These are phyloP conservation scores for Lethrus apterus DNA, from an alignment of 1,140 invertebrate genomes.

Conservation along the genomic window DNA sequence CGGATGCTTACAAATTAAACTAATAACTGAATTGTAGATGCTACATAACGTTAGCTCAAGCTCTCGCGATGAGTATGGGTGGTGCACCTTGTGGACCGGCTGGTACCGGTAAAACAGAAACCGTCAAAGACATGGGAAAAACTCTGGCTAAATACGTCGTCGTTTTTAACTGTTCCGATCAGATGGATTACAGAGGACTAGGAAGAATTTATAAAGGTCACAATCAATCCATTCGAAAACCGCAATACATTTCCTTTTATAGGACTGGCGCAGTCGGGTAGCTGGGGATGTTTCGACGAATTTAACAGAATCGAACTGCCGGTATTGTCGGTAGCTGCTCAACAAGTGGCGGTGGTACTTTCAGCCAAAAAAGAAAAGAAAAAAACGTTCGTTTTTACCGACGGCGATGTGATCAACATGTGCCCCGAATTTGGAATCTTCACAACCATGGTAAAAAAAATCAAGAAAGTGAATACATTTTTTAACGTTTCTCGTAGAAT, in stretches of 20 bases:
- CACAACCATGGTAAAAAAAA: conserved; percentile 81
- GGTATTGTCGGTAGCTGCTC: conserved; percentile 91
- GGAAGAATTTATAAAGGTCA: conserved; percentile 68
- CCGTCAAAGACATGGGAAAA: conserved; percentile 96
- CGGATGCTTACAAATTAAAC: no score
- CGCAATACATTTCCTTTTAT: background rate
- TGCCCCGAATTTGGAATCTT: conserved; percentile 96
- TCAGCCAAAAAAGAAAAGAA: conserved; percentile 88
- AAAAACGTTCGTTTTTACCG: conserved; percentile 81
- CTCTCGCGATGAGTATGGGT: conserved; percentile 92
- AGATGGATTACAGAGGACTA: conserved; percentile 92
- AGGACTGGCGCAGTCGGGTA: conserved; percentile 88
- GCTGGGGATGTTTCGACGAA: conserved; percentile 96
- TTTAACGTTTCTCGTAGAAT: conserved; percentile 56
- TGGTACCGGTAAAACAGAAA: conserved; percentile 95
- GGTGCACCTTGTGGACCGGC: conserved; percentile 92
- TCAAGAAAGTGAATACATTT: no score
- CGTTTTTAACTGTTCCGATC: conserved; percentile 97
- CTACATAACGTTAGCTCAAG: conserved; percentile 94
- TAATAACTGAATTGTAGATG: conserved; percentile 66
- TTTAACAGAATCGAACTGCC: conserved; percentile 95
- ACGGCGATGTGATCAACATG: conserved; percentile 88
- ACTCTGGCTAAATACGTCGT: conserved; percentile 96
- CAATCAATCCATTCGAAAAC: background rate
- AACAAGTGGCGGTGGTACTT: conserved; percentile 92